Evolutionary conservation across 2,797 vertebrate genomes (phyloP).

Genomic region (Xiphophorus birchmanni): DNA sequence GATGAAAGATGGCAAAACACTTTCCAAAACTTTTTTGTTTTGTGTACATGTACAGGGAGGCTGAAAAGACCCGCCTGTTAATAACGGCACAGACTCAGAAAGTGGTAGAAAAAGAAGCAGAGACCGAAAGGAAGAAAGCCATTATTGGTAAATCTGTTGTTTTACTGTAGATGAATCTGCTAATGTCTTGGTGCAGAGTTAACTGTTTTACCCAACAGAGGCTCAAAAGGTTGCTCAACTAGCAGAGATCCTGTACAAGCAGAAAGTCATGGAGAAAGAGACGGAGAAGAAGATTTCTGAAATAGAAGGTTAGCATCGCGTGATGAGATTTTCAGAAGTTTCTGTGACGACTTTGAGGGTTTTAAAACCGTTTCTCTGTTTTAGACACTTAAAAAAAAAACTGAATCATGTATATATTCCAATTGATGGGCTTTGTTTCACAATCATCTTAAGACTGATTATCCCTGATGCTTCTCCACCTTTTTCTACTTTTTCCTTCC

Average conservation of each 20-base stretch:
- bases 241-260: constrained; percentile 91
- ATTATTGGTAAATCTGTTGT: constrained; percentile 87
- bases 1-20: constrained; percentile 25
- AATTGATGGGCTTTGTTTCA: background rate
- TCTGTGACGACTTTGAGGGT: constrained; percentile 13
- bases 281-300: constrained; percentile 94
- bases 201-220: constrained; percentile 80
- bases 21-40: background rate
- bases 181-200: constrained; percentile 17
- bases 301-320: constrained; percentile 87
- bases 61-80: constrained; percentile 95
- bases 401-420: too few relatives aligned
- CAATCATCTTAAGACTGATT: background rate
- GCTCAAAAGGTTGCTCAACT: constrained; percentile 95
- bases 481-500: background rate
- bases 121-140: constrained; percentile 95
- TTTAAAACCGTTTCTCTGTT: constrained; percentile 43
- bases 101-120: constrained; percentile 97
- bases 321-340: background rate
- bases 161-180: constrained; percentile 12
- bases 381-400: constrained; percentile 82
- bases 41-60: constrained; percentile 85
- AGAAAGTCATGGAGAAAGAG: constrained; percentile 98
- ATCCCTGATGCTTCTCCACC: background rate
- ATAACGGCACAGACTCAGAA: constrained; percentile 95